Evolutionary conservation across 2,113 vertebrate species (phyloP).

Genomic region (Eolophus roseicapilla): DNA sequence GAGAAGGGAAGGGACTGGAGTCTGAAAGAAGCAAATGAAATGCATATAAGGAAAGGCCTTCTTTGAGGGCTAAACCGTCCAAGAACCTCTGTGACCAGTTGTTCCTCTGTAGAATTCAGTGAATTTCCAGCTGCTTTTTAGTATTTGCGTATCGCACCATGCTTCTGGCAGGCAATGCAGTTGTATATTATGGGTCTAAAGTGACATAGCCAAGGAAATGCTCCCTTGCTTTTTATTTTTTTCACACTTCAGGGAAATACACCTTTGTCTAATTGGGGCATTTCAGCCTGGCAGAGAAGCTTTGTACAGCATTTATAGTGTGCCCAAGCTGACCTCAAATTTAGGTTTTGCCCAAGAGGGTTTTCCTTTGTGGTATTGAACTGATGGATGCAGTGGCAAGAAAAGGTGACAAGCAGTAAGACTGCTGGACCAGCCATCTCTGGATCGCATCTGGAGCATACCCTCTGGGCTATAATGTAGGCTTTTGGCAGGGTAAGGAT

Average conservation of each 20-base stretch:
- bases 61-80: background rate
- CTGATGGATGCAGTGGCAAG: background rate
- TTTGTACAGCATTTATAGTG: background rate
- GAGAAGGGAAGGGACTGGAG: background rate
- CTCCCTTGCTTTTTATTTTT: background rate
- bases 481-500: background rate
- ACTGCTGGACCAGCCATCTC: background rate
- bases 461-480: background rate
- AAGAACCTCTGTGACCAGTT: background rate
- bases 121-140: background rate
- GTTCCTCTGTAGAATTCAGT: background rate
- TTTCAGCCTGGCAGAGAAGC: background rate
- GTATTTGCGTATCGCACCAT: background rate
- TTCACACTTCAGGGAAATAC: background rate
- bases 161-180: background rate
- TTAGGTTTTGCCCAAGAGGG: background rate
- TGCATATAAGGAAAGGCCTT: background rate
- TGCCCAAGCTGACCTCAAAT: background rate
- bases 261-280: background rate
- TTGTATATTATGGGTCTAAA: background rate
- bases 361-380: background rate
- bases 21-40: background rate
- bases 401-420: background rate
- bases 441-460: background rate
- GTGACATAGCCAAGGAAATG: background rate